Conservation (phyloP, 2,888 invertebrate genomes). For the Gnatocerus cornutus region DNA sequence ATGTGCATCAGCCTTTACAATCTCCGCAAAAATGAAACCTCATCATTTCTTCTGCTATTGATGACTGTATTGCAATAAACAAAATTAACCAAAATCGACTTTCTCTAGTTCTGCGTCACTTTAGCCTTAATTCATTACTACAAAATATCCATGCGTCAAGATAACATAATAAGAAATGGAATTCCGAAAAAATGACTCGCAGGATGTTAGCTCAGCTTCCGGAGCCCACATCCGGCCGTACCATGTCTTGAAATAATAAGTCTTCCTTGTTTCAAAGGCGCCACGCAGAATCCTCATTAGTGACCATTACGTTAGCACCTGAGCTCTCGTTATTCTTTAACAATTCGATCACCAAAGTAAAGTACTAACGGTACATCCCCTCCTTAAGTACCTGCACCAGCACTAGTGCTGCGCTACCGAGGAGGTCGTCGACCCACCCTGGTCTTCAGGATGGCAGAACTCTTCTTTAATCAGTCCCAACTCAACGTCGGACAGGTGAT, state of each 20-base stretch:
- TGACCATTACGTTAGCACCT: constrained; percentile 53
- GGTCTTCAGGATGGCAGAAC: constrained; percentile 67
- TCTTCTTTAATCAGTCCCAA: constrained; percentile 66
- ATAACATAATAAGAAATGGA: background rate
- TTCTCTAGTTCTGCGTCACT: too few species aligned
- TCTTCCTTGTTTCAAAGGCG: constrained; percentile 41
- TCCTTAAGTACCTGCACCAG: constrained; percentile 66
- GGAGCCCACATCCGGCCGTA: background rate
- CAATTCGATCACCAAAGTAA: constrained; percentile 68
- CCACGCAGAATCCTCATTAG: constrained; percentile 35
- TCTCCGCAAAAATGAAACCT: too few species aligned
- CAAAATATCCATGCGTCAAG: too few species aligned
- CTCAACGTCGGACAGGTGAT: constrained; percentile 65
- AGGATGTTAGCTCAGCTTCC: constrained; percentile 9
- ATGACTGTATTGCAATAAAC: too few species aligned
- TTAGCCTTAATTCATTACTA: too few species aligned
- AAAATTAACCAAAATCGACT: too few species aligned
- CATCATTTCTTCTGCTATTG: too few species aligned
- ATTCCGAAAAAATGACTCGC: constrained; percentile 1
- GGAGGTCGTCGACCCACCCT: constrained; percentile 66
- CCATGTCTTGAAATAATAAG: background rate
- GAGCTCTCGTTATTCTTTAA: constrained; percentile 61
- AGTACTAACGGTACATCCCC: constrained; percentile 69
- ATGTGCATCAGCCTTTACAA: too few species aligned
- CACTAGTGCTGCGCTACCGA: constrained; percentile 62